Evolutionary conservation across 2,113 vertebrate species (phyloP), one percentile per base, ranked within the genome.

Genomic region (Coreoperca whiteheadi): DNA sequence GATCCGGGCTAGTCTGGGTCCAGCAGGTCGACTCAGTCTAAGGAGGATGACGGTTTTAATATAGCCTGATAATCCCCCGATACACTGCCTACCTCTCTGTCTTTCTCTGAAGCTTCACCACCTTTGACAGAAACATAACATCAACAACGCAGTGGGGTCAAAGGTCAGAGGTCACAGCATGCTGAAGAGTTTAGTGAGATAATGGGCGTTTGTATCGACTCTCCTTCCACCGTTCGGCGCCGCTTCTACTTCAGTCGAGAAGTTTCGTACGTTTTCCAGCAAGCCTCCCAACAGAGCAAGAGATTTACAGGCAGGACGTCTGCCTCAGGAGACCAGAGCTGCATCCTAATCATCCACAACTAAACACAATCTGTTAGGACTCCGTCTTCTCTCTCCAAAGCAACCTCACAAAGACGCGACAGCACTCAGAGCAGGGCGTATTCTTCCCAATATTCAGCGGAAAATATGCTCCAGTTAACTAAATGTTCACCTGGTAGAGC

Each of bases 21-120:
- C 68, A 5, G 50, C 70, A 82, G 82, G 64, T 66, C 20, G 74
- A 71, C 70, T 70, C 67, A 21, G n/a, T 63, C 32, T 85, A 77
- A 85, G 67, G 70, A 88, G 87, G 88, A 91, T 88, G 57, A 90
- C 82, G 77, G 77, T 51, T 88, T 85, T 79, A 88, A 72, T 81
- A 51, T 61, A 90, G 82, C 21, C 77, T 23, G 14, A 43, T 90
- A 90, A 90, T 92, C 85, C 78, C 78, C 25, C 14, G 2, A 48
- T 11, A 67, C 65, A 54, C 53, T 1, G 37, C 48, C 70, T 59
- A 4, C 14, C 48, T 63, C 68, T 48, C 4, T 15, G 6, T 21
- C 70, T 14, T 30, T 20, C 18, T 32, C 57, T 25, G 30, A 37
- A 41, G 67, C 63, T 51, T 74, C 79, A 34, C 51, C 43, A 23